Base-by-base conservation (phyloP, 92 coral and sea anemone genomes). In the Epizoanthus illoricatus region DNA sequence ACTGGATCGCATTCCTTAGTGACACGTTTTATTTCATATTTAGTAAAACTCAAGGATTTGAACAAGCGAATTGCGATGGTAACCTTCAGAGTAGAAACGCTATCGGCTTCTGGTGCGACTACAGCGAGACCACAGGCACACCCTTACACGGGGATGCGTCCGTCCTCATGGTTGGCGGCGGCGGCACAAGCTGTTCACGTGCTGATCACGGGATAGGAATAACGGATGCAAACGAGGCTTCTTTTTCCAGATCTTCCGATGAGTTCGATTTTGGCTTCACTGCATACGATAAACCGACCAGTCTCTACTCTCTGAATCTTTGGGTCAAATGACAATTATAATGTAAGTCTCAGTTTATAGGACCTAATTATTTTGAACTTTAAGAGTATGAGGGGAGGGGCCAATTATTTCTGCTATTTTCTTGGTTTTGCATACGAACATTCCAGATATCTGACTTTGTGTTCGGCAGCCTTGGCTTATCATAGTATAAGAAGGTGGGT, bases 121-220 rank as follows among this genome's bases (percentile, higher is more conserved):
- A 63, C 17, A 78, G 82, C 54, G 61, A 78, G 58, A 78, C 65
- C 21, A 78, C 61, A 11, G 82, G 60, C 8, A 78, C 82, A 13
- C 19, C 82, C 64, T 13, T 78, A 0, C 82, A 78, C 36, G 82
- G 82, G 4, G 82, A 78, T 33, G 82, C 71, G 23, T 78, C 82
- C 72, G 82, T 78, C 42, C 67, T 78, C 43, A 78, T 78, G 82
- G 45, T 78, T 78, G 82, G 82, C 49, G 82, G 82, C 20, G 82
- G 82, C 0, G 82, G 82, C 19, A 78, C 40, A 61, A 20, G 18
- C 8, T 78, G 82, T 42, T 78, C 82, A 41, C 82, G 82, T 41
- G 82, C 82, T 63, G 82, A 78, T 78, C 82, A 78, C 60, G 82
- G 82, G 82, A 78, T 78, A 6, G 82, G 82, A 19, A 78, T 78